phyloP scores from a whole-genome alignment of 2,888 invertebrate species.

The Falcaria lacertinaria region DNA sequence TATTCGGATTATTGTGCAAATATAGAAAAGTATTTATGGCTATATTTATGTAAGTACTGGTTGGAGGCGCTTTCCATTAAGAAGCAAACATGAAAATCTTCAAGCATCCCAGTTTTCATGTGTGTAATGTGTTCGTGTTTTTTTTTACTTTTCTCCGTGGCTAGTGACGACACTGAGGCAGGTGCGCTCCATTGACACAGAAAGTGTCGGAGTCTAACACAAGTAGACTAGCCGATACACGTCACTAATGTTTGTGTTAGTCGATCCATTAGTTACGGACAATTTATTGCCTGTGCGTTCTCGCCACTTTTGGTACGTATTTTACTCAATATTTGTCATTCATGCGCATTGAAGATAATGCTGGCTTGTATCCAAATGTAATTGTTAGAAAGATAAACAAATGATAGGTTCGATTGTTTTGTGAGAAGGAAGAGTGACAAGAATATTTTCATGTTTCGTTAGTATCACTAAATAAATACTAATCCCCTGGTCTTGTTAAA shows the following conservation, averaged over 20 bases:
- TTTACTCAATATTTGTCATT: background rate
- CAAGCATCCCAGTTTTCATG: background rate
- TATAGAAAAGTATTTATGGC: too few relatives aligned
- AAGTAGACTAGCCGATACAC: conserved; percentile 26
- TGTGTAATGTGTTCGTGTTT: background rate
- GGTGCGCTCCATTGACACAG: conserved; percentile 45
- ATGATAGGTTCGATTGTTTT: too few relatives aligned
- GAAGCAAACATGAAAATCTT: too few relatives aligned
- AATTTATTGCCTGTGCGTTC: conserved; percentile 24
- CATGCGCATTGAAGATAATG: background rate
- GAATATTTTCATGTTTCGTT: too few relatives aligned
- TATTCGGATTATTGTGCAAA: too few relatives aligned
- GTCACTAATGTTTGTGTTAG: conserved; percentile 35
- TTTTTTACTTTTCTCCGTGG: conserved; percentile 4
- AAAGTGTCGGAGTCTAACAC: conserved; percentile 26
- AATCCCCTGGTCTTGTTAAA: too few relatives aligned
- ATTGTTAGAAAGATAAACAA: too few relatives aligned
- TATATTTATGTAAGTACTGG: too few relatives aligned
- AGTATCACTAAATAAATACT: too few relatives aligned
- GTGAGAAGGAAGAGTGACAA: too few relatives aligned
- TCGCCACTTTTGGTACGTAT: conserved; percentile 9
- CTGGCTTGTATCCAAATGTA: background rate
- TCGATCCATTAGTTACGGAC: conserved; percentile 33
- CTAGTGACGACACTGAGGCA: conserved; percentile 28
- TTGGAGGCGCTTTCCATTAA: too few relatives aligned